phyloP scores from a whole-genome alignment of 2,888 invertebrate genomes.

The Coenonympha glycerion region DNA sequence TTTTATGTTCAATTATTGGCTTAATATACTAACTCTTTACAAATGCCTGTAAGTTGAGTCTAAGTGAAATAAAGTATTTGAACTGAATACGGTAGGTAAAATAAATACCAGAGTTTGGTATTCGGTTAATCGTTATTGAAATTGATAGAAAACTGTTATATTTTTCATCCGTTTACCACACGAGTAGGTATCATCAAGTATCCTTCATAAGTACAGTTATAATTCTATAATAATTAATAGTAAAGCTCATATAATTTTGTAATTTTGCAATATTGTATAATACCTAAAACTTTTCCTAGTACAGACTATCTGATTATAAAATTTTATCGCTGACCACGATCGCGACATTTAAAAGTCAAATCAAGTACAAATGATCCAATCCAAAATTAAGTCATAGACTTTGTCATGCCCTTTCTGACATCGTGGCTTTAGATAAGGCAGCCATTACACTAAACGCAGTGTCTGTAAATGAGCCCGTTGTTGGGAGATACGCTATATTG shows the following conservation, averaged over 20 bases:
- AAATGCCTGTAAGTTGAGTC: too few relatives aligned
- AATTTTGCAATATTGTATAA: background rate
- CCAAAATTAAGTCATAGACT: slow-evolving; percentile 2
- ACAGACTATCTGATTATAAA: background rate
- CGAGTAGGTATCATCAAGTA: too few relatives aligned
- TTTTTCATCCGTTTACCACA: too few relatives aligned
- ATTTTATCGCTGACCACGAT: slow-evolving; percentile 4
- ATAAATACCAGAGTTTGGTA: too few relatives aligned
- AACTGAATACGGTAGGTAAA: too few relatives aligned
- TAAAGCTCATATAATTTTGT: background rate
- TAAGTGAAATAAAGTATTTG: too few relatives aligned
- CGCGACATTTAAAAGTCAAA: slow-evolving; percentile 12
- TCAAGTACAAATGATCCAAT: slow-evolving; percentile 1
- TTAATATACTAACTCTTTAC: too few relatives aligned
- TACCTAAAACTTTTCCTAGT: background rate
- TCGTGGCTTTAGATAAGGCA: background rate
- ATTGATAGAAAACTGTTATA: too few relatives aligned
- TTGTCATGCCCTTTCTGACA: background rate
- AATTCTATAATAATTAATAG: too few relatives aligned
- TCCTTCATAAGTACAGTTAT: too few relatives aligned
- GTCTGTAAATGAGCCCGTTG: background rate
- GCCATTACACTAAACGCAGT: slow-evolving; percentile 6
- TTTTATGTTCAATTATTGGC: too few relatives aligned
- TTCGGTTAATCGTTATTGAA: too few relatives aligned
- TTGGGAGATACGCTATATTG: background rate